Conservation (phyloP, 2,797 vertebrate species). For the Aulostomus chinensis region DNA sequence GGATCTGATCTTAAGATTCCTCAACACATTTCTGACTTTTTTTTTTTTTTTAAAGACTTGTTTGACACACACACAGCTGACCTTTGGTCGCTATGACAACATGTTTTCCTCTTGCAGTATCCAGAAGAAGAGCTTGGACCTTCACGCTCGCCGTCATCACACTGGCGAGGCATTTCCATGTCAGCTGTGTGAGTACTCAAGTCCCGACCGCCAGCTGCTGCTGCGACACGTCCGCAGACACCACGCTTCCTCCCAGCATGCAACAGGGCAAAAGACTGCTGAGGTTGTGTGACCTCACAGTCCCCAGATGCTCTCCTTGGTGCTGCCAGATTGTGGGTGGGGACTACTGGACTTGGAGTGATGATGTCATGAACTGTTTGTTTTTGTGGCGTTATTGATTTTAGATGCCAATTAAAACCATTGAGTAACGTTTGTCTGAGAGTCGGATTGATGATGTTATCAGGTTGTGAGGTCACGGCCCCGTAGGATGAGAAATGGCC, state of each 20-base stretch:
- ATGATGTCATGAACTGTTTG: background rate
- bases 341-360: background rate
- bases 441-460: too few relatives aligned
- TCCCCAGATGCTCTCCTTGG: too few relatives aligned
- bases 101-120: conserved; percentile 54
- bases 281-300: background rate
- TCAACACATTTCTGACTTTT: too few relatives aligned
- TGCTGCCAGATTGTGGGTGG: too few relatives aligned
- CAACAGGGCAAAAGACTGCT: background rate
- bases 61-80: too few relatives aligned
- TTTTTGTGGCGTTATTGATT: background rate
- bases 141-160: conserved; percentile 72
- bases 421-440: too few relatives aligned
- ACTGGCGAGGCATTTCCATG: conserved; percentile 74
- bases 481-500: too few relatives aligned
- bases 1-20: too few relatives aligned
- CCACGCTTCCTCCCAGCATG: conserved; percentile 43
- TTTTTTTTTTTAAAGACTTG: too few relatives aligned
- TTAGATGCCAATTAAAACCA: background rate
- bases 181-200: conserved; percentile 74
- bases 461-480: too few relatives aligned
- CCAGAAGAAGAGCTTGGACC: conserved; percentile 85
- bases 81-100: background rate
- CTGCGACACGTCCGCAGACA: conserved; percentile 69
- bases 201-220: conserved; percentile 74